These are phyloP conservation scores for Drosophila ochracea DNA, from an alignment of 2,888 invertebrate species.

Conservation along the genomic window DNA sequence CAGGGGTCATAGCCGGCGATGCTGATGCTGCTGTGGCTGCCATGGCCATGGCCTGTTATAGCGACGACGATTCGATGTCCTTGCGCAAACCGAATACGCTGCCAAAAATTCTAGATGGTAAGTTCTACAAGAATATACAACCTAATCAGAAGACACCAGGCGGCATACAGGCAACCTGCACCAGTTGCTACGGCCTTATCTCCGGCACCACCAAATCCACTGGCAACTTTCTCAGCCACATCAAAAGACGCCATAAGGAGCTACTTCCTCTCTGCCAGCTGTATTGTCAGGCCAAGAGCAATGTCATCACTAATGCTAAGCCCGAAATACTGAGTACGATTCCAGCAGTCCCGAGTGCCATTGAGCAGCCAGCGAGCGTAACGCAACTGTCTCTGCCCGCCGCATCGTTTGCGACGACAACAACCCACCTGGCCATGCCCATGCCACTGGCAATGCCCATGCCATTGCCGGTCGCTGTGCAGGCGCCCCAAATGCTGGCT, in stretches of 20 bases:
- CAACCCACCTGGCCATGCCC: slow-evolving; percentile 52
- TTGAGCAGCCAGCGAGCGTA: slow-evolving; percentile 33
- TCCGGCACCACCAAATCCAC: slow-evolving; percentile 83
- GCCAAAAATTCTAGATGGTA: slow-evolving; percentile 83
- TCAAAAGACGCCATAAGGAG: slow-evolving; percentile 81
- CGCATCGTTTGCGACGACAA: slow-evolving; percentile 42
- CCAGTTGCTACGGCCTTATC: slow-evolving; percentile 77
- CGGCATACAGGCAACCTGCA: slow-evolving; percentile 83
- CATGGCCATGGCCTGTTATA: slow-evolving; percentile 42
- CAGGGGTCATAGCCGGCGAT: slow-evolving; percentile 33
- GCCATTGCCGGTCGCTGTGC: slow-evolving; percentile 62
- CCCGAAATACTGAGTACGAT: slow-evolving; percentile 12
- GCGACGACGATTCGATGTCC: slow-evolving; percentile 66
- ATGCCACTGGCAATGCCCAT: slow-evolving; percentile 58
- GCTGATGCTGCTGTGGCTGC: slow-evolving; percentile 30
- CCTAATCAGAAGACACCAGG: slow-evolving; percentile 82
- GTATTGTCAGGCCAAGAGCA: slow-evolving; percentile 77
- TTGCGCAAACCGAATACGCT: slow-evolving; percentile 71
- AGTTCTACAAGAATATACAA: slow-evolving; percentile 81
- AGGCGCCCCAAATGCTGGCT: slow-evolving; percentile 68
- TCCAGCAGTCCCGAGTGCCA: slow-evolving; percentile 20
- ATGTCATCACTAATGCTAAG: slow-evolving; percentile 15
- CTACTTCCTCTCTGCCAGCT: slow-evolving; percentile 74
- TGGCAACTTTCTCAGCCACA: slow-evolving; percentile 83
- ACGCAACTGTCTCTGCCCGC: slow-evolving; percentile 29